These are phyloP conservation scores for Calosoma granatense DNA, from an alignment of 1,140 invertebrate species.

Conservation along the genomic window DNA sequence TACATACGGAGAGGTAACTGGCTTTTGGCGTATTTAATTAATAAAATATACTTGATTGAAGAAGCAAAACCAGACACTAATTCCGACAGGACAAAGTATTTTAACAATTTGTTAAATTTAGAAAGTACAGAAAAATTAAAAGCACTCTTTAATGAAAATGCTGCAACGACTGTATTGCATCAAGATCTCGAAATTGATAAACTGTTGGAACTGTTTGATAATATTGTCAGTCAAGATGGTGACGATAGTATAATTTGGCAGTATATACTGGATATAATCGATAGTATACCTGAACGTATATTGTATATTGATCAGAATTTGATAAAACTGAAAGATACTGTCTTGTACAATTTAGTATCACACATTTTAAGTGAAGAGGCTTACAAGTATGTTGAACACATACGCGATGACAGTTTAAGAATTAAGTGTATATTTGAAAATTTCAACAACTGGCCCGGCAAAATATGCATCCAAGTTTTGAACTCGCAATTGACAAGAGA, in stretches of 20 bases:
- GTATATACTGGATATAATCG: slow-evolving; percentile 23
- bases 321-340: slow-evolving; percentile 20
- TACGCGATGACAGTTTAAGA: slow-evolving; percentile 26
- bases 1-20: slow-evolving; percentile 46
- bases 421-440: slow-evolving; percentile 32
- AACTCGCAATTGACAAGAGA: slow-evolving; percentile 24
- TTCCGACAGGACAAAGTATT: slow-evolving; percentile 28
- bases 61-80: slow-evolving; percentile 27
- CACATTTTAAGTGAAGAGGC: slow-evolving; percentile 22
- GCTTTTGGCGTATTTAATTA: slow-evolving; percentile 44
- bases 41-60: slow-evolving; percentile 36
- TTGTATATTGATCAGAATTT: slow-evolving; percentile 19
- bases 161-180: slow-evolving; percentile 37
- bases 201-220: slow-evolving; percentile 23
- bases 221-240: slow-evolving; percentile 28
- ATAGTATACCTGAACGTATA: slow-evolving; percentile 28
- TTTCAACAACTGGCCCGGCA: slow-evolving; percentile 27
- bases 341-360: slow-evolving; percentile 24
- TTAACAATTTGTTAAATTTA: slow-evolving; percentile 38
- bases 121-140: slow-evolving; percentile 33
- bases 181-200: slow-evolving; percentile 28
- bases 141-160: slow-evolving; percentile 38
- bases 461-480: slow-evolving; percentile 28
- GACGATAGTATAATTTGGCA: slow-evolving; percentile 25
- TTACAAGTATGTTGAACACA: slow-evolving; percentile 26